A percentile compares a stretch with the other conserved stretches of the same genome.
Conservation (phyloP, 2,888 invertebrate species). For the Stenchaetothrips biformis region DNA sequence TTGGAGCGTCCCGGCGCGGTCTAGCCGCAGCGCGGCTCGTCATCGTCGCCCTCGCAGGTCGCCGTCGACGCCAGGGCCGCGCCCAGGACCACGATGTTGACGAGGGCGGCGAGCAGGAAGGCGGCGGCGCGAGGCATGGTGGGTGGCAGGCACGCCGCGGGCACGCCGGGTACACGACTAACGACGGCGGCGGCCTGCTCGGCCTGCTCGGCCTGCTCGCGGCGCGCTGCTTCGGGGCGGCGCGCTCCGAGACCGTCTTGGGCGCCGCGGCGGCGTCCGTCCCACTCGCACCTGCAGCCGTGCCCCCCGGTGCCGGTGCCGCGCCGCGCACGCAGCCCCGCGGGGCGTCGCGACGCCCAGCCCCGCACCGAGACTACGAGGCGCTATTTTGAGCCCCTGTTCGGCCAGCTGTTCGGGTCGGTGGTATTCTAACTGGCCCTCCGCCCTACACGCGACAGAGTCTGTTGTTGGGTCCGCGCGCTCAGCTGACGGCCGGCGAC, state of each 20-base stretch:
- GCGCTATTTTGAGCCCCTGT: neutral
- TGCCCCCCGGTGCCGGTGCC: too few species aligned
- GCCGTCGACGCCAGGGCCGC: neutral
- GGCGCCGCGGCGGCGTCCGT: too few species aligned
- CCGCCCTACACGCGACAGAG: neutral
- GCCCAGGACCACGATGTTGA: neutral
- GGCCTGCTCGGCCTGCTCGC: neutral
- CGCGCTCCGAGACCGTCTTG: neutral
- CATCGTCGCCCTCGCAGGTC: neutral
- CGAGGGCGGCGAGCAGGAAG: neutral
- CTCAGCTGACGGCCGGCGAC: neutral
- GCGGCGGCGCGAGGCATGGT: conserved; percentile 14
- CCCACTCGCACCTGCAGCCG: too few species aligned
- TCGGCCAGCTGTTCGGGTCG: neutral
- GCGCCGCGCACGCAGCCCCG: too few species aligned
- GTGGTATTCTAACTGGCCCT: neutral
- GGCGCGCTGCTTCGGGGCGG: neutral
- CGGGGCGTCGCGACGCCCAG: too few species aligned
- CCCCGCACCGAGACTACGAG: neutral
- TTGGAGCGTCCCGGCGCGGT: neutral
- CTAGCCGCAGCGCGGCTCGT: conserved; percentile 3
- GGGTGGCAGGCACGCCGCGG: neutral
- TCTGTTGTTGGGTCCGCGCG: too few species aligned
- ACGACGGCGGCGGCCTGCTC: neutral
- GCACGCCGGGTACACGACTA: conserved; percentile 19